Conservation (phyloP, 2,113 vertebrate genomes). For the Carassius auratus region DNA sequence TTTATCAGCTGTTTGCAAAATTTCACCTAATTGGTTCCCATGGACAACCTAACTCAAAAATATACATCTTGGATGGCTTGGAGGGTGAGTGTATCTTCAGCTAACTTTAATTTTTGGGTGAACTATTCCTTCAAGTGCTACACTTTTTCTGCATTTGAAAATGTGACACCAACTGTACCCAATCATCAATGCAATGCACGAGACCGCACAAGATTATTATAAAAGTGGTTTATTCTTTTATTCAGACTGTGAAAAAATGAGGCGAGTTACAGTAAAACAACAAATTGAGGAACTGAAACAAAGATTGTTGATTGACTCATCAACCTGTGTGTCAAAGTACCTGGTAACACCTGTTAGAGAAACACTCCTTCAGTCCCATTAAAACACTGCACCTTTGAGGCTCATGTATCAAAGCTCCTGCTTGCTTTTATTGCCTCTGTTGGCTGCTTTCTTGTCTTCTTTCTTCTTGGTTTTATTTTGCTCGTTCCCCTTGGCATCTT, state of each 20-base stretch:
- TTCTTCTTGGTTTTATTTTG: conserved; percentile 81
- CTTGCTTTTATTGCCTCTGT: conserved; percentile 72
- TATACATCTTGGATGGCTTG: no score
- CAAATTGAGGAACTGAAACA: not conserved
- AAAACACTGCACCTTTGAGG: not conserved
- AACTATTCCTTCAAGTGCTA: no score
- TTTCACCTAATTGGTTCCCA: no score
- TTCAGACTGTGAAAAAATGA: not conserved
- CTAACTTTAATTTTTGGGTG: no score
- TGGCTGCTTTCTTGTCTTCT: conserved; percentile 78
- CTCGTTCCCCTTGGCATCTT: conserved; percentile 65
- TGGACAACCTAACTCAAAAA: no score
- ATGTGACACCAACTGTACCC: no score
- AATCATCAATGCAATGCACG: no score
- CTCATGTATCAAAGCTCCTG: conserved; percentile 81
- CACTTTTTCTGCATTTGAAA: no score
- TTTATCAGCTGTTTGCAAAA: no score
- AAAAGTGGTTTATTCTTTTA: no score
- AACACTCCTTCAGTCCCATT: not conserved
- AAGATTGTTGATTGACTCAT: not conserved
- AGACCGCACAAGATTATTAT: no score
- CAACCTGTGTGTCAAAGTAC: not conserved
- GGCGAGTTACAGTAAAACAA: not conserved
- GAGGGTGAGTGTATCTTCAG: no score
- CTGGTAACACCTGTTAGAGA: conserved; percentile 1